Base-by-base conservation (phyloP, 1,140 invertebrate species). In the Drosophila tristis region DNA sequence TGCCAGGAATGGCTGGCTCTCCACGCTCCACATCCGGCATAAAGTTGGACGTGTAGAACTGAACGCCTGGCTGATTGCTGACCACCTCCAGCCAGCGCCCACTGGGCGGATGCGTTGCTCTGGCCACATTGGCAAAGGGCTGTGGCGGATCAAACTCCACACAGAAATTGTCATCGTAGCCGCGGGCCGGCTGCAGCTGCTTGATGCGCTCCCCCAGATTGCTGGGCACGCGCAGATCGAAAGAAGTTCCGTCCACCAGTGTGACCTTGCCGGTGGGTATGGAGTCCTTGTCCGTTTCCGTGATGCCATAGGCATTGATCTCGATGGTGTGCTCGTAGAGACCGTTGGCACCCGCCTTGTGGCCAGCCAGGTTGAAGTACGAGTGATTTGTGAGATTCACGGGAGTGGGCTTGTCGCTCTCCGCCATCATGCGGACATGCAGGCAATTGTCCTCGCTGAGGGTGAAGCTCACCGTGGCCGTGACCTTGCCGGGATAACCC, bases 321-420 rank as follows among this genome's bases (percentile, higher is more conserved):
- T 87, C 92, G 4, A 98, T 92, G 16, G 93, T 80, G 90, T 99
- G 98, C 48, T 96, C 95, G 72, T 96, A 95, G 1, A 97, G 74
- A 73, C 95, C 95, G 2, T 78, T 73, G 2, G 92, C 72, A 0
- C 94, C 94, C 23, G 90, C 55, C 2, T 92, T 80, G 92, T 98
- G 96, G 4, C 98, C 98, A 61, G 95, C 97, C 35, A 99, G 92
- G 93, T 99, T 99, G 90, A 99, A 99, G 91, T 98, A 99, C 5
- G 96, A 94, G 91, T 99, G 98, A 92, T 98, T 98, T 0, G 97
- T 97, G 44, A 99, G 92, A 92, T 98, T 99, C 0, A 99, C 94
- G 2, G 96, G 95, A 0, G 97, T 98, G 6, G 95, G 93, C 90
- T 96, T 96, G 0, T 94, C 96, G 0, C 95, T 95, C 5, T 93